Base-by-base conservation (phyloP, 1,140 invertebrate genomes). In the Plectrocnemia conspersa region DNA sequence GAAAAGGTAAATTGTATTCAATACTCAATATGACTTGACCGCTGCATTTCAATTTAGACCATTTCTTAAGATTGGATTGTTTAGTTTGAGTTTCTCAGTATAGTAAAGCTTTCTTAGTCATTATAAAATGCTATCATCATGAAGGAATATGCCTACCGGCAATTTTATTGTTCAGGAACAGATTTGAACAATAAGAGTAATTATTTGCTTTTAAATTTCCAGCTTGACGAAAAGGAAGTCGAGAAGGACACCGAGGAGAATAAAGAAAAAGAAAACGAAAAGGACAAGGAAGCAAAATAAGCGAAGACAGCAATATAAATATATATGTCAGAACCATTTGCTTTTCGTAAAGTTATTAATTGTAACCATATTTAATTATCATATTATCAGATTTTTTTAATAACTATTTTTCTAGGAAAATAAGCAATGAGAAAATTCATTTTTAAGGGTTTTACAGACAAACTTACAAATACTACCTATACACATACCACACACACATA, bases 201-300 rank as follows among this genome's bases (percentile, higher is more conserved):
- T 29, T 29, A 5, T 15, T 50, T 44, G 21, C 22, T 55, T 40
- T 48, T 35, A 23, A 23, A 41, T 54, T 71, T 66, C 4, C 54
- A 78, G 77, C 73, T 73, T 64, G 78, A 84, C 54, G 79, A 84
- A 61, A 81, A 82, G 64, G 73, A 77, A 41, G 72, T 79, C 6
- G 82, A 85, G 63, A 83, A 84, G 63, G 83, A 86, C 62, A 74
- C 78, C 33, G 83, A 85, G 59, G 81, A 86, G 65, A 85, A 85
- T 64, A 83, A 84, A 69, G 83, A 86, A 56, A 83, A 84, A 64
- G 85, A 89, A 63, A 68, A 71, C 44, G 70, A 74, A 52, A 64
- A 64, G 44, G 70, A 71, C 38, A 69, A 68, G 58, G 65, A 68
- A 10, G 35, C 54, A 59, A 65, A 71, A 54, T 66, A 64, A 66